Conservation (phyloP, 2,113 vertebrate species). For the Mirounga angustirostris region DNA sequence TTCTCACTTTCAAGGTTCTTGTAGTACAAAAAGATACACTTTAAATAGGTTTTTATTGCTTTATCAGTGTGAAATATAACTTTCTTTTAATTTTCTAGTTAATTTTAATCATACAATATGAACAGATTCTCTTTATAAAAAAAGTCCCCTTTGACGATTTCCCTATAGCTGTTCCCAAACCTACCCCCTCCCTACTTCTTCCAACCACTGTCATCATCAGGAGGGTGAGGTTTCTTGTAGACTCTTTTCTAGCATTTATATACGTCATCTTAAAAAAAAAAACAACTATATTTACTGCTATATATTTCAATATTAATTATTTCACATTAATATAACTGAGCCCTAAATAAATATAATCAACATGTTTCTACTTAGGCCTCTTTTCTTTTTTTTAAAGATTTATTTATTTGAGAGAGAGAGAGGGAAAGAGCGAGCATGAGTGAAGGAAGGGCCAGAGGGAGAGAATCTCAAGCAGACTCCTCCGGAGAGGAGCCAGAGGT, state of each 20-base stretch:
- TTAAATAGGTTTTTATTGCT: conserved; percentile 55
- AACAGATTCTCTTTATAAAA: conserved; percentile 31
- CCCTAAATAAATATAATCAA: conserved; percentile 67
- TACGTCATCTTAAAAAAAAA: conserved; percentile 26
- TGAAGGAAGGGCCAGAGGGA: background rate
- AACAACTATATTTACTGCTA: conserved; percentile 27
- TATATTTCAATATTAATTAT: conserved; percentile 69
- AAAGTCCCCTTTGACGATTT: conserved; percentile 18
- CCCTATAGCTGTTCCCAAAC: background rate
- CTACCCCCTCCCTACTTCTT: rapidly evolving
- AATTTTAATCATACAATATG: conserved; percentile 17
- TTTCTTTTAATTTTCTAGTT: conserved; percentile 46
- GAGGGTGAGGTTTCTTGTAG: background rate
- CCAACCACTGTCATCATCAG: background rate
- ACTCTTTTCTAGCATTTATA: conserved; percentile 48
- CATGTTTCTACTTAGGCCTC: conserved; percentile 56
- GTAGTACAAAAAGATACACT: conserved; percentile 61
- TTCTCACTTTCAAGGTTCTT: conserved; percentile 46
- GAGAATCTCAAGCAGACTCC: background rate
- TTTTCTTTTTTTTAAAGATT: background rate
- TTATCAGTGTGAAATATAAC: conserved; percentile 33
- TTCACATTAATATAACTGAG: conserved; percentile 76
- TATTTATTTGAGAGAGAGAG: background rate
- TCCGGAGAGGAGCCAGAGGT: background rate
- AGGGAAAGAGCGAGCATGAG: background rate